A percentile compares a stretch with the other conserved stretches of the same genome.
Conservation (phyloP, 2,888 invertebrate species). For the Hermaeophaga mercurialis region DNA sequence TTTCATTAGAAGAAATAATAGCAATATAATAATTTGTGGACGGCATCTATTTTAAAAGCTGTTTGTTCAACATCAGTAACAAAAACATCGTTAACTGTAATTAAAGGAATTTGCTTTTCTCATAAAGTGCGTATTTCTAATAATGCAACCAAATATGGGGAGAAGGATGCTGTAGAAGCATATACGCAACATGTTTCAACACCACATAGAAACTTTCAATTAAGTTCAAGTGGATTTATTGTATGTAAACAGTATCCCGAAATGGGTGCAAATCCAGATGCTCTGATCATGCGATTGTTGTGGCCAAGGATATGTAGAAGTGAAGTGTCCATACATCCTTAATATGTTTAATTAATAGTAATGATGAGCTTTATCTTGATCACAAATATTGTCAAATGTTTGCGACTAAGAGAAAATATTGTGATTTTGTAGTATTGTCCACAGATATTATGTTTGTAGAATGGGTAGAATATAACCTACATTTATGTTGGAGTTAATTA, state of each 20-base stretch:
- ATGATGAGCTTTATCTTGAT: background rate
- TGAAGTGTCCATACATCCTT: constrained; percentile 33
- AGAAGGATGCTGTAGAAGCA: constrained; percentile 7
- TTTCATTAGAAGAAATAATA: background rate
- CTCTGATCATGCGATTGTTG: constrained; percentile 31
- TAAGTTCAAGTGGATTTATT: constrained; percentile 22
- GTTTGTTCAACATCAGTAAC: background rate
- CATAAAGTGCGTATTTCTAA: background rate
- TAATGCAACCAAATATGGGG: background rate
- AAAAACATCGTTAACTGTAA: background rate
- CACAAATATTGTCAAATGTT: constrained; percentile 15
- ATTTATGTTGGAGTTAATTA: background rate
- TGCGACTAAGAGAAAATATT: constrained; percentile 10
- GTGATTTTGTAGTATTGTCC: constrained; percentile 20
- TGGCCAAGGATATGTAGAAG: constrained; percentile 24
- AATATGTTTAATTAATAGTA: constrained; percentile 8
- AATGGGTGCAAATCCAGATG: constrained; percentile 32
- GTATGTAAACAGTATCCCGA: constrained; percentile 19
- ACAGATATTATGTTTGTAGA: constrained; percentile 6
- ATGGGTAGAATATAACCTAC: constrained; percentile 1
- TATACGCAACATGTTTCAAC: constrained; percentile 10
- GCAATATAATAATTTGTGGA: background rate
- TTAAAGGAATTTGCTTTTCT: constrained; percentile 2
- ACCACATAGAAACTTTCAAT: constrained; percentile 16
- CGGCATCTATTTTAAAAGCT: constrained; percentile 1